phyloP scores from a whole-genome alignment of 1,140 invertebrate species.

The Magallana angulata region DNA sequence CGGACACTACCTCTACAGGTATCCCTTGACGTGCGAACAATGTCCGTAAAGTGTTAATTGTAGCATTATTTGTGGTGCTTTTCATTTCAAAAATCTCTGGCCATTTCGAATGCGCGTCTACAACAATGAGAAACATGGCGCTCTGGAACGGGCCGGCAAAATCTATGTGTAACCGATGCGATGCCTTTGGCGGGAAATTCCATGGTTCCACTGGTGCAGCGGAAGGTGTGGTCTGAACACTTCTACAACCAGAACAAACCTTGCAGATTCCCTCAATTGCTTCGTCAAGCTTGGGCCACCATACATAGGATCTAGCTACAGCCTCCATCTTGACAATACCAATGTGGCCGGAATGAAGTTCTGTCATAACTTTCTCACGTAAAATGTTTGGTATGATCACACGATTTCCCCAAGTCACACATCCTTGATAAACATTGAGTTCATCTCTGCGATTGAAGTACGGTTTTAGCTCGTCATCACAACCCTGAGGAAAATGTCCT shows the following conservation, averaged over 20 bases:
- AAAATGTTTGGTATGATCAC: constrained; percentile 44
- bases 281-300: constrained; percentile 60
- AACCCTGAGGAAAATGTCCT: neutral
- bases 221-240: too few species aligned
- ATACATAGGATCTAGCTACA: constrained; percentile 47
- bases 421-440: constrained; percentile 45
- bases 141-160: neutral
- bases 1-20: too few species aligned
- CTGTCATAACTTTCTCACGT: constrained; percentile 16
- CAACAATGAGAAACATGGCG: constrained; percentile 40
- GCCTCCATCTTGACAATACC: constrained; percentile 51
- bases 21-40: too few species aligned
- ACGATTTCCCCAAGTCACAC: constrained; percentile 39
- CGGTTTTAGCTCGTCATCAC: constrained; percentile 8
- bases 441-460: constrained; percentile 28
- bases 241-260: too few species aligned
- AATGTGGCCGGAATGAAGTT: constrained; percentile 48
- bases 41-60: too few species aligned
- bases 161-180: too few species aligned
- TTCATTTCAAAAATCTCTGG: neutral
- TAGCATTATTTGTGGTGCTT: too few species aligned
- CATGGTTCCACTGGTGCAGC: too few species aligned
- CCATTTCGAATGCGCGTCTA: constrained; percentile 37
- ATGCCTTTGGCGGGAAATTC: too few species aligned
- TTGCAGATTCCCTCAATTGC: constrained; percentile 51